Evolutionary conservation across 1,140 invertebrate genomes (phyloP).

Genomic region (Drosophila insularis): DNA sequence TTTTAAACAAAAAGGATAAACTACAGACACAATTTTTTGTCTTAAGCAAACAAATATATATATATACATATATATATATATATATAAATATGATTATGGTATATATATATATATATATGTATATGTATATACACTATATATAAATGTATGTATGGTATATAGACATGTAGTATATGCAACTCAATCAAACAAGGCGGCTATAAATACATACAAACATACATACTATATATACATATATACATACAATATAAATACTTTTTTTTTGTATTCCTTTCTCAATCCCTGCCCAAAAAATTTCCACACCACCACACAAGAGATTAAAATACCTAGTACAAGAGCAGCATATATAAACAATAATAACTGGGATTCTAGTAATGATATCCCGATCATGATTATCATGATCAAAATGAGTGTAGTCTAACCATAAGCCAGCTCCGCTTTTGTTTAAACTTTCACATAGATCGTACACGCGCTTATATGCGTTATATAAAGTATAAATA

Average conservation of each 20-base stretch:
- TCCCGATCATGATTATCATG: background rate
- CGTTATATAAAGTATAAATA: conserved; percentile 74
- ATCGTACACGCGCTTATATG: conserved; percentile 55
- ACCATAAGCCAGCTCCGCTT: conserved; percentile 72
- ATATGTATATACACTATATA: background rate
- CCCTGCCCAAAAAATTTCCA: background rate
- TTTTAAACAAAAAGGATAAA: conserved; percentile 55
- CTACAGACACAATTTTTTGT: conserved; percentile 72
- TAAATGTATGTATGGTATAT: conserved; percentile 23
- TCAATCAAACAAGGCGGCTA: conserved; percentile 21
- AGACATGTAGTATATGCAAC: conserved; percentile 13
- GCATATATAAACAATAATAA: conserved; percentile 4
- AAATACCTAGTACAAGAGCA: conserved; percentile 49
- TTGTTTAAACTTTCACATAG: conserved; percentile 75
- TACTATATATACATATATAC: conserved; percentile 56
- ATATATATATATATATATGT: conserved; percentile 1
- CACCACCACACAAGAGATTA: conserved; percentile 13
- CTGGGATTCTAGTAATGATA: background rate
- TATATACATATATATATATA: conserved; percentile 38
- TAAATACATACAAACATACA: conserved; percentile 16
- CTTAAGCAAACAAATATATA: conserved; percentile 61
- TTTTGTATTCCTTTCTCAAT: conserved; percentile 34
- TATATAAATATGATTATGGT: conserved; percentile 73
- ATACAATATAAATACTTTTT: conserved; percentile 52
- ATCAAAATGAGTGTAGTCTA: conserved; percentile 64